phyloP scores from a whole-genome alignment of 2,113 vertebrate genomes.

The Actinemys pallida region DNA sequence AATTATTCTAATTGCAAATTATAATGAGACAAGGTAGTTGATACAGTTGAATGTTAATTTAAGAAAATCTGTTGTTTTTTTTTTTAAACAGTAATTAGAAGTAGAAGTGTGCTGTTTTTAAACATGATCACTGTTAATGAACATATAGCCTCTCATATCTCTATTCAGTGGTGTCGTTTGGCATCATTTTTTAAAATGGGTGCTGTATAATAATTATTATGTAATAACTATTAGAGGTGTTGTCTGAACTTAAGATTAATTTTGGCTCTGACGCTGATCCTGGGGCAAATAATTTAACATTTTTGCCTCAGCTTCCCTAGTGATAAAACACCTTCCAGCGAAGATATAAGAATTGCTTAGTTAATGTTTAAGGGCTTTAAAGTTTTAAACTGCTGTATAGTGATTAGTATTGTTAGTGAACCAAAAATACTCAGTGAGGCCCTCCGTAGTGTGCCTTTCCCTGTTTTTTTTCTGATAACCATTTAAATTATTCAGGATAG shows the following conservation, averaged over 20 bases:
- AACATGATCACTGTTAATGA: background rate
- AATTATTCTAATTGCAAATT: background rate
- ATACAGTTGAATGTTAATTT: background rate
- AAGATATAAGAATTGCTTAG: background rate
- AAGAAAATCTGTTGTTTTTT: background rate
- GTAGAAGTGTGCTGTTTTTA: slow-evolving; percentile 14
- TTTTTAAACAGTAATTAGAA: slow-evolving; percentile 13
- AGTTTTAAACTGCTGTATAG: background rate
- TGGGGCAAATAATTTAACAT: background rate
- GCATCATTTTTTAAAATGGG: background rate
- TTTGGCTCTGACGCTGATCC: background rate
- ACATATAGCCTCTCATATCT: background rate
- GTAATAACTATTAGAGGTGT: background rate
- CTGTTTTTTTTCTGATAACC: background rate
- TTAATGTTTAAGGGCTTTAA: background rate
- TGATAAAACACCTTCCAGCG: background rate
- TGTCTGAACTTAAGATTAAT: background rate
- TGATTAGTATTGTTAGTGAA: background rate
- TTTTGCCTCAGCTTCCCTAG: background rate
- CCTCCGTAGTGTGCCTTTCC: background rate
- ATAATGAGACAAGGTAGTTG: background rate
- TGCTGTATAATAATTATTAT: background rate
- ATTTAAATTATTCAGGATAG: background rate
- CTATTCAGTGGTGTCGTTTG: background rate
- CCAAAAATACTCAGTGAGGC: background rate